Base-by-base conservation (phyloP, 2,797 vertebrate genomes). In the Catharus ustulatus region DNA sequence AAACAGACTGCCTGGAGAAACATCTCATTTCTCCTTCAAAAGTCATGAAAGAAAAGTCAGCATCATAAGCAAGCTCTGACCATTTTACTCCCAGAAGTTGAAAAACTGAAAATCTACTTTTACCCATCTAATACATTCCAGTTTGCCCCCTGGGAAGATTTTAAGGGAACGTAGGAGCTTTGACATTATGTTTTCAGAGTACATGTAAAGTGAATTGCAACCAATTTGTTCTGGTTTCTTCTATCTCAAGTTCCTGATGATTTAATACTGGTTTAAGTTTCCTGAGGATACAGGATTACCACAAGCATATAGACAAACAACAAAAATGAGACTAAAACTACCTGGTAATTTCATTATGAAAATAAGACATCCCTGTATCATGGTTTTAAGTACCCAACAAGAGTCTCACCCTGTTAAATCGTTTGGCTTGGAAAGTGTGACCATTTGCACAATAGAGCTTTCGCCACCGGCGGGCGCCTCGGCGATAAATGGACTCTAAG, bases 401-500 rank as follows among this genome's bases (percentile, higher is more conserved):
- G 94, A 94, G 48, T 85, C 96, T 97, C 97, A 99, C 99, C 98
- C 99, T 98, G 97, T 99, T 99, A 94, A 99, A 99, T 93, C 99
- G 98, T 89, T 99, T 99, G 94, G 99, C 99, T 98, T 99, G 99
- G 96, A 99, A 99, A 96, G 98, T 99, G 72, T 99, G 99, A 89
- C 99, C 99, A 72, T 98, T 99, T 96, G 99, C 99, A 96, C 99
- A 99, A 93, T 99, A 99, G 63, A 99, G 99, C 94, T 99, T 99
- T 98, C 99, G 99, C 99, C 99, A 99, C 90, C 99, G 98, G 58
- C 99, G 98, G 6, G 99, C 99, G 85, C 99, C 99, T 84, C 99
- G 98, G 46, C 99, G 98, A 97, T 99, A 99, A 98, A 99, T 99
- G 45, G 99, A 99, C 95, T 99, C 99, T 99, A 97, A 82, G 89